Base-by-base conservation (phyloP, 2,888 invertebrate genomes). In the Drosophila parthenogenetica region DNA sequence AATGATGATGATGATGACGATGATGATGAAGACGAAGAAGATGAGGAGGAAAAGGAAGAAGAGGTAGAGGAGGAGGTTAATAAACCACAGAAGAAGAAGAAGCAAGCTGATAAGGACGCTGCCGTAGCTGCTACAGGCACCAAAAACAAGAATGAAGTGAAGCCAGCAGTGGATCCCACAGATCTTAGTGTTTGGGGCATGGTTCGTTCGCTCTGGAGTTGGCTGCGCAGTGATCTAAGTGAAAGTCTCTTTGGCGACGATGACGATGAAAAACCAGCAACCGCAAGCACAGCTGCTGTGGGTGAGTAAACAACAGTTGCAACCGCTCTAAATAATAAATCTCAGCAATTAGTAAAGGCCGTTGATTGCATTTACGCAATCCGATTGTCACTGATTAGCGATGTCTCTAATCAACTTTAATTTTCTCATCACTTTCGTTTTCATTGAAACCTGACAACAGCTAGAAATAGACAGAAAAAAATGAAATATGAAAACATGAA, bases 171-270 rank as follows among this genome's bases (percentile, higher is more conserved):
- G 0, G 81, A 81, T 54, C 80, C 80, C 59, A 79, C 82, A 39
- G 84, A 89, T 66, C 79, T 88, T 5, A 90, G 90, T 61, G 74
- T 90, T 46, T 91, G 91, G 92, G 77, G 87, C 63, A 83, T 89
- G 66, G 85, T 90, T 35, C 86, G 88, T 17, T 79, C 85, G 43
- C 76, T 91, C 2, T 91, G 91, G 91, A 77, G 81, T 73, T 92
- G 91, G 92, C 73, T 91, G 61, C 89, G 82, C 78, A 86, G 86
- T 49, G 92, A 90, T 65, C 72, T 91, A 13, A 81, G 89, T 80
- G 91, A 90, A 87, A 91, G 88, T 79, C 77, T 91, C 2, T 89
- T 90, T 16, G 86, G 78, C 37, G 89, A 73, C 48, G 83, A 74
- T 42, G 74, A 76, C 35, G 69, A 72, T 14, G 79, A 87, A 58